Percentiles rank a stretch among this genome's conserved stretches.
These are phyloP conservation scores for Harmothoe impar DNA, from an alignment of 2,888 invertebrate species.

Conservation along the genomic window DNA sequence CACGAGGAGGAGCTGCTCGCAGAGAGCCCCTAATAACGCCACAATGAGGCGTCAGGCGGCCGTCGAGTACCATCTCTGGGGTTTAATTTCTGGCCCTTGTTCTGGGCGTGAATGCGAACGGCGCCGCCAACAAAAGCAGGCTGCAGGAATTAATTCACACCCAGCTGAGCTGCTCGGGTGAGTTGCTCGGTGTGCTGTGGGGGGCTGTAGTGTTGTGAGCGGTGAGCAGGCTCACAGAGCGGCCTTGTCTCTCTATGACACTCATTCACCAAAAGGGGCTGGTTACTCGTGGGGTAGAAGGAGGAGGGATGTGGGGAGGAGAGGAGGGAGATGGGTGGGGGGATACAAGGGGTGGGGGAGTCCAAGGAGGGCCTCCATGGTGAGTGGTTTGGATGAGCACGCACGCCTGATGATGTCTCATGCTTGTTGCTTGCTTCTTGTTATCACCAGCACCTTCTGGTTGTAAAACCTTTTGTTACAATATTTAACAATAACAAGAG, in stretches of 20 bases:
- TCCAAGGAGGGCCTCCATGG: no score
- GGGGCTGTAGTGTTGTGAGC: background rate
- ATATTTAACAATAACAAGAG: background rate
- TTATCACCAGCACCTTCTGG: background rate
- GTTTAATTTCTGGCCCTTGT: constrained; percentile 10
- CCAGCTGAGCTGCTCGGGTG: constrained; percentile 10
- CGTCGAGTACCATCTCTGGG: constrained; percentile 39
- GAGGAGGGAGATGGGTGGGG: background rate
- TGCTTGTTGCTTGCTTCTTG: constrained; percentile 20
- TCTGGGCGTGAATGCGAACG: constrained; percentile 33
- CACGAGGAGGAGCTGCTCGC: constrained; percentile 8
- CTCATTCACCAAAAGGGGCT: background rate
- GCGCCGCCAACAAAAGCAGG: constrained; percentile 13
- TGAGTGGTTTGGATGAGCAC: background rate
- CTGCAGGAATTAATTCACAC: constrained; percentile 23
- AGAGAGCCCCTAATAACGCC: constrained; percentile 32
- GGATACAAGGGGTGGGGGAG: background rate
- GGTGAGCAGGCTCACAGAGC: background rate
- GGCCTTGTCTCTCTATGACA: background rate
- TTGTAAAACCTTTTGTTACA: background rate
- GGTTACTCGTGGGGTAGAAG: background rate
- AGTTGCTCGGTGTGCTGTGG: no score
- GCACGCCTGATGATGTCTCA: background rate
- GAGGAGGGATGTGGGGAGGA: no score
- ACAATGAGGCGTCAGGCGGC: constrained; percentile 25